Conservation (phyloP, 1,140 invertebrate species). For the Battus philenor region DNA sequence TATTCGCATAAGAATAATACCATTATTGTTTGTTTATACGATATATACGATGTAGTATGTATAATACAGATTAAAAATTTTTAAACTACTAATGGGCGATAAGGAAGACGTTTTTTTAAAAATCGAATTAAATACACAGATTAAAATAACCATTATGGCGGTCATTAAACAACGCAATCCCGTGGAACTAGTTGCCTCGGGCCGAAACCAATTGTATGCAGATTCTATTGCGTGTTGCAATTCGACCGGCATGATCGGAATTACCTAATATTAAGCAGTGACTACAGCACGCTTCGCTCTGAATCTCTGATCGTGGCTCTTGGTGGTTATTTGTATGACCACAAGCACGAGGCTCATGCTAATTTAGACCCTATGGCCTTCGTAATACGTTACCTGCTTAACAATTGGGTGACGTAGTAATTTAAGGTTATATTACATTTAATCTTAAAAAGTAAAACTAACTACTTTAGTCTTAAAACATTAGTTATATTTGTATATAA, state of each 20-base stretch:
- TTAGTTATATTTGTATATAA: no score
- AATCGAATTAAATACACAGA: neutral
- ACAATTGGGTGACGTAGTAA: conserved; percentile 22
- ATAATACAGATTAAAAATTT: no score
- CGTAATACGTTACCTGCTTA: conserved; percentile 30
- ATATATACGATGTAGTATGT: no score
- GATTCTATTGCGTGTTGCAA: conserved; percentile 35
- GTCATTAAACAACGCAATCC: conserved; percentile 15
- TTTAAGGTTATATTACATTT: no score
- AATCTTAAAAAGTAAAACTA: no score
- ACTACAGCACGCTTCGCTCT: conserved; percentile 31
- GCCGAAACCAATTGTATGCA: conserved; percentile 35
- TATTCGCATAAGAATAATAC: no score
- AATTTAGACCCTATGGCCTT: conserved; percentile 47
- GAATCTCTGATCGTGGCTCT: conserved; percentile 41
- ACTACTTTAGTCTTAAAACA: no score
- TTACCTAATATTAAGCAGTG: conserved; percentile 46
- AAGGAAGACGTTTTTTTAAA: neutral
- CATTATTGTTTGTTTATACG: no score
- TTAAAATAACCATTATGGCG: neutral
- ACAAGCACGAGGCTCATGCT: conserved; percentile 32
- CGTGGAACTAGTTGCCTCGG: conserved; percentile 17
- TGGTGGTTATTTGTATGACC: conserved; percentile 34
- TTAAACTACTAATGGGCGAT: no score
- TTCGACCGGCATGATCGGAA: conserved; percentile 45